These are phyloP conservation scores for Poecile montanus DNA, from an alignment of 2,797 vertebrate species.

Conservation along the genomic window DNA sequence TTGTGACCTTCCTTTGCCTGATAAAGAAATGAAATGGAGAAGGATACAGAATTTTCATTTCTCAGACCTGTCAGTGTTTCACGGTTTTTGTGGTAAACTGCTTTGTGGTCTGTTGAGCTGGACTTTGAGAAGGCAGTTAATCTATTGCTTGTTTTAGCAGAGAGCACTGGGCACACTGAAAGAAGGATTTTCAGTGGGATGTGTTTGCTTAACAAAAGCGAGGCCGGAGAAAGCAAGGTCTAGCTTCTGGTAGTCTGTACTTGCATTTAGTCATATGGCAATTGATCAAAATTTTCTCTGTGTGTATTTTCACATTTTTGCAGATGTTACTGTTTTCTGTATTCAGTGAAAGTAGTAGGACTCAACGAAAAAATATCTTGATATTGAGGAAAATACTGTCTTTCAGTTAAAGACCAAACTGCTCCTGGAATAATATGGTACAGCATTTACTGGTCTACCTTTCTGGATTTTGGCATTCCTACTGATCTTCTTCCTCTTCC, in stretches of 20 bases:
- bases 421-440: neutral
- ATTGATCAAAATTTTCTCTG: neutral
- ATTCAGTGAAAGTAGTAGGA: neutral
- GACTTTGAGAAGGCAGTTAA: constrained; percentile 1
- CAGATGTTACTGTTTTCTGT: neutral
- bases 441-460: neutral
- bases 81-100: constrained; percentile 21
- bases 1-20: constrained; percentile 31
- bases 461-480: neutral
- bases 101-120: constrained; percentile 17
- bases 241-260: neutral
- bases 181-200: neutral
- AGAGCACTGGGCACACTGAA: neutral
- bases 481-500: neutral
- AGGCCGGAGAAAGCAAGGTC: neutral
- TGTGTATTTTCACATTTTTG: neutral
- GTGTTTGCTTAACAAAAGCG: neutral
- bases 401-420: neutral
- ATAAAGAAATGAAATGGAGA: constrained; percentile 42
- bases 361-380: neutral
- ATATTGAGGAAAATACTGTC: neutral
- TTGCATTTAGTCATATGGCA: neutral
- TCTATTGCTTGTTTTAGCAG: neutral
- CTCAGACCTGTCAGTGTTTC: constrained; percentile 30
- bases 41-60: constrained; percentile 37